phyloP scores from a whole-genome alignment of 2,113 vertebrate species.

The Tychaedon coryphoeus region DNA sequence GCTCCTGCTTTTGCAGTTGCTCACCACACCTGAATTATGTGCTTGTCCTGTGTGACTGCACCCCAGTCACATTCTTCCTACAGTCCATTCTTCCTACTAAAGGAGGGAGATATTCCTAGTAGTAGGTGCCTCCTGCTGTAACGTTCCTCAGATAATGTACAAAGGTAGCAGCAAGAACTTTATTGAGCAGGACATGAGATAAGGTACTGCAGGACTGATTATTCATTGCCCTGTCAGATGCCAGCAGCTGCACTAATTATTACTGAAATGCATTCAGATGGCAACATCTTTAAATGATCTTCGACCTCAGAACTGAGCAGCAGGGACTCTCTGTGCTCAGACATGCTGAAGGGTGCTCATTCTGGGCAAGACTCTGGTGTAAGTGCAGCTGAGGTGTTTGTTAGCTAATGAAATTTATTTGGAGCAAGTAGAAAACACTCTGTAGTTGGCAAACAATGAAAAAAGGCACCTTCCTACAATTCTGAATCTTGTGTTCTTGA shows the following conservation, averaged over 20 bases:
- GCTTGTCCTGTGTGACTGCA: background rate
- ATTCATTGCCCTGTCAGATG: background rate
- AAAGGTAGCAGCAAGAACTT: background rate
- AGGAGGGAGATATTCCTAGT: background rate
- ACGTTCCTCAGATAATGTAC: background rate
- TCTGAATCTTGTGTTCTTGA: background rate
- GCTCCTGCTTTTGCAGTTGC: background rate
- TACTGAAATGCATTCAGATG: background rate
- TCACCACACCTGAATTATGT: background rate
- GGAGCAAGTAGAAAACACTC: background rate
- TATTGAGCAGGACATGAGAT: background rate
- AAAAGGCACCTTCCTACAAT: background rate
- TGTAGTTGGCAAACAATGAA: background rate
- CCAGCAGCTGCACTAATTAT: background rate
- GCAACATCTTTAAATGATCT: background rate
- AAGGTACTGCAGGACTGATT: background rate
- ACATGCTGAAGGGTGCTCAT: background rate
- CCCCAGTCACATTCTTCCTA: background rate
- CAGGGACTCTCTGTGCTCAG: background rate
- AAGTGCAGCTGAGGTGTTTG: background rate
- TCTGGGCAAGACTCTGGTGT: background rate
- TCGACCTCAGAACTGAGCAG: background rate
- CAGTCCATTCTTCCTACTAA: background rate
- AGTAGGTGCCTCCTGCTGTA: background rate
- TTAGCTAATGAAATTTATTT: background rate